Evolutionary conservation across 2,888 invertebrate genomes (phyloP).

Genomic region (Drosophila mulleri): DNA sequence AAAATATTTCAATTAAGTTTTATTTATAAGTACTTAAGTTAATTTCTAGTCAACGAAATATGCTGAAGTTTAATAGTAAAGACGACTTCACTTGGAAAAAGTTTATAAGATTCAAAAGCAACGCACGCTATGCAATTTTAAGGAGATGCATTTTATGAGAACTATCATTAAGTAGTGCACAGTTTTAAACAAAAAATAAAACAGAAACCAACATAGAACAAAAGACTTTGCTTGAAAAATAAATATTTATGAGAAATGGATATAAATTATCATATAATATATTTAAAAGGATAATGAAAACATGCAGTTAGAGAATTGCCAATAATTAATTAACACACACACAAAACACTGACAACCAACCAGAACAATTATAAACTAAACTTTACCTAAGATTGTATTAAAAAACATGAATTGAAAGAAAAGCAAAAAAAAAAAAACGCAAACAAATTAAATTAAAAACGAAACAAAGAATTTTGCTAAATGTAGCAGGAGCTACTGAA

Average conservation of each 20-base stretch:
- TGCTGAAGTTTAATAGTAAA: constrained; percentile 66
- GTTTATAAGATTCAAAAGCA: constrained; percentile 5
- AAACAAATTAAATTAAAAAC: not conserved
- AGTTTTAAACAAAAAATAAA: constrained; percentile 59
- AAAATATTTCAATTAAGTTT: constrained; percentile 35
- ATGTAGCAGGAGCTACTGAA: constrained; percentile 45
- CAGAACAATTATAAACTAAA: constrained; percentile 54
- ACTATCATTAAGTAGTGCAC: constrained; percentile 61
- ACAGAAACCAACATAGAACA: constrained; percentile 61
- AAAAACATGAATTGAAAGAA: constrained; percentile 35
- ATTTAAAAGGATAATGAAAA: constrained; percentile 42
- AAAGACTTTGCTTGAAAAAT: constrained; percentile 75
- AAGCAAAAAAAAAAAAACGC: constrained; percentile 18
- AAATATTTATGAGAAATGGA: constrained; percentile 52
- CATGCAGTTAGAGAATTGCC: constrained; percentile 81
- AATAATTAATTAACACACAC: constrained; percentile 67
- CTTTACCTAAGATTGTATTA: constrained; percentile 81
- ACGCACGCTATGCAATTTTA: constrained; percentile 67
- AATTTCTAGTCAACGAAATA: constrained; percentile 80
- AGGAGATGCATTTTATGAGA: constrained; percentile 64
- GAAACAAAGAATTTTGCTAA: constrained; percentile 36
- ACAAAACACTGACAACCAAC: constrained; percentile 43
- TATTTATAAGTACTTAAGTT: constrained; percentile 73
- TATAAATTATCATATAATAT: constrained; percentile 29
- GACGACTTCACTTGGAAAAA: constrained; percentile 38